phyloP scores from a whole-genome alignment of 1,140 invertebrate genomes.

The Drosophila chauvacae region DNA sequence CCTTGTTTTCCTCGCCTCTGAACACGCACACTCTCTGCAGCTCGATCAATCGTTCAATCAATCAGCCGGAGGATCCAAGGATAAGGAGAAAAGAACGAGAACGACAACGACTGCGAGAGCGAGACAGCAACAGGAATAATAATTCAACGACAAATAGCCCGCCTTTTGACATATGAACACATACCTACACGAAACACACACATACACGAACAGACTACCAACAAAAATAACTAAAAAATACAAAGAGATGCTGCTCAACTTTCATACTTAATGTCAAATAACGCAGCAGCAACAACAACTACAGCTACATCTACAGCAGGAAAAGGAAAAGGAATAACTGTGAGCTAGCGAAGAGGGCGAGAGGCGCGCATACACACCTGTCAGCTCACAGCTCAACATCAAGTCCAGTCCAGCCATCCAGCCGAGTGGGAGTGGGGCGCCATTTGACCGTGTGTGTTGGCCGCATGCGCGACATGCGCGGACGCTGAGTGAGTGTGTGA shows the following conservation, averaged over 20 bases:
- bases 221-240: constrained; percentile 37
- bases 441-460: constrained; percentile 50
- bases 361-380: constrained; percentile 24
- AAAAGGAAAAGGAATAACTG: constrained; percentile 43
- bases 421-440: constrained; percentile 14
- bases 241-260: constrained; percentile 71
- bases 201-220: constrained; percentile 22
- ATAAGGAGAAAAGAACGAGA: not conserved
- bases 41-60: constrained; percentile 14
- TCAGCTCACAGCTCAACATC: constrained; percentile 14
- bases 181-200: constrained; percentile 33
- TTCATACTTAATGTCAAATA: constrained; percentile 68
- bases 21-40: constrained; percentile 29
- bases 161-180: constrained; percentile 51
- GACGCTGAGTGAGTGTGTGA: constrained; percentile 56
- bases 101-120: constrained; percentile 6
- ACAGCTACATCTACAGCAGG: constrained; percentile 33
- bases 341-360: constrained; percentile 42
- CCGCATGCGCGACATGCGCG: constrained; percentile 71
- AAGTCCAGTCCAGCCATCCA: constrained; percentile 8
- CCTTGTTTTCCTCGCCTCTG: constrained; percentile 16
- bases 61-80: constrained; percentile 5
- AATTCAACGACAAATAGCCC: constrained; percentile 33
- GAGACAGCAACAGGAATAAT: constrained; percentile 22
- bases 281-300: constrained; percentile 25